Conservation (phyloP, 2,888 invertebrate species). For the Stenolophus ochropezus region DNA sequence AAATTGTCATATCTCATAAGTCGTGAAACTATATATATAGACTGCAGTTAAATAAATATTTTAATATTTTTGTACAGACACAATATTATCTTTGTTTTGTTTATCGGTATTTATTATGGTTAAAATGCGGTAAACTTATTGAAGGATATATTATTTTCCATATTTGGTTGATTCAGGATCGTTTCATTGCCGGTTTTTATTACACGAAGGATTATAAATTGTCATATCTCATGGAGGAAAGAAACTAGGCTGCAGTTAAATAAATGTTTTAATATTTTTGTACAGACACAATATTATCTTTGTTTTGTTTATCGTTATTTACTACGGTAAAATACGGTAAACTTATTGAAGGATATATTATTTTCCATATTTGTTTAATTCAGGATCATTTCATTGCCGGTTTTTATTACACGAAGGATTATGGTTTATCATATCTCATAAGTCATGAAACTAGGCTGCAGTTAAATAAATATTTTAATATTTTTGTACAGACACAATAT, state of each 20-base stretch:
- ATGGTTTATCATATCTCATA: background rate
- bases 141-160: too few species aligned
- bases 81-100: conserved; percentile 11
- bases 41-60: too few species aligned
- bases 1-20: background rate
- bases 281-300: background rate
- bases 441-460: too few species aligned
- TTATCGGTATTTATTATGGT: too few species aligned
- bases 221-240: background rate
- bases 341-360: too few species aligned
- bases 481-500: background rate
- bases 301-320: too few species aligned
- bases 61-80: background rate
- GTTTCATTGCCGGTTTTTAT: too few species aligned
- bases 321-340: too few species aligned
- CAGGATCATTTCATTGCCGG: background rate
- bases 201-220: conserved; percentile 5
- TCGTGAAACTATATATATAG: too few species aligned
- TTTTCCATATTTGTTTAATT: background rate
- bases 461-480: background rate
- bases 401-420: conserved; percentile 32
- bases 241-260: too few species aligned
- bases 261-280: background rate
- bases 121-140: too few species aligned
- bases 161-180: background rate